Conservation (phyloP, 1,140 invertebrate species). For the Platorchestia sp. region DNA sequence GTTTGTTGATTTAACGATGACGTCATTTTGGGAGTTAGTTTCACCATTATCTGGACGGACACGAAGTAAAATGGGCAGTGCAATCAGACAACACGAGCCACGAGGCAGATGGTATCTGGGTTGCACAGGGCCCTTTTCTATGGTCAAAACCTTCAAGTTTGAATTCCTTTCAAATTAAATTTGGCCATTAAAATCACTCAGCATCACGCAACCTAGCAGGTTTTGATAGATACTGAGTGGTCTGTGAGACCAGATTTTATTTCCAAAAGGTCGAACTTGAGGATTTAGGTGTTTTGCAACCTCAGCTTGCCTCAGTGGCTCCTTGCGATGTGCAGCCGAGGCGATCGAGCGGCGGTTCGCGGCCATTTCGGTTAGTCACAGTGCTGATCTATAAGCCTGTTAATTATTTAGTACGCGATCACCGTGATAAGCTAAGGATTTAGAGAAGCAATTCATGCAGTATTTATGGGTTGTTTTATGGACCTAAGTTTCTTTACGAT, state of each 20-base stretch:
- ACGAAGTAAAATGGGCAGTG: not conserved
- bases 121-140: too few species aligned
- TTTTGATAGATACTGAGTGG: too few species aligned
- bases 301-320: not conserved
- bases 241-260: too few species aligned
- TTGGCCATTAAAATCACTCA: too few species aligned
- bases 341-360: not conserved
- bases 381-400: constrained; percentile 38
- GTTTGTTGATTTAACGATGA: not conserved
- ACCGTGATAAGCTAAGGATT: constrained; percentile 48
- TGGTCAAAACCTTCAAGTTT: too few species aligned
- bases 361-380: constrained; percentile 30
- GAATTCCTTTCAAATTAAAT: too few species aligned
- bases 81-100: not conserved
- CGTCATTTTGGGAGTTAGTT: not conserved
- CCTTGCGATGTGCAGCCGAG: not conserved
- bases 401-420: constrained; percentile 47
- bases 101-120: too few species aligned
- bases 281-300: too few species aligned
- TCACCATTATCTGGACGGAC: not conserved
- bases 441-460: constrained; percentile 45
- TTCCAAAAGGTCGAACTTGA: too few species aligned
- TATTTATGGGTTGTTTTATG: constrained; percentile 45
- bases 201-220: too few species aligned
- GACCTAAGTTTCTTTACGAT: constrained; percentile 40